Conservation (phyloP, 2,888 invertebrate species). For the Cremastobaeus sp. region DNA sequence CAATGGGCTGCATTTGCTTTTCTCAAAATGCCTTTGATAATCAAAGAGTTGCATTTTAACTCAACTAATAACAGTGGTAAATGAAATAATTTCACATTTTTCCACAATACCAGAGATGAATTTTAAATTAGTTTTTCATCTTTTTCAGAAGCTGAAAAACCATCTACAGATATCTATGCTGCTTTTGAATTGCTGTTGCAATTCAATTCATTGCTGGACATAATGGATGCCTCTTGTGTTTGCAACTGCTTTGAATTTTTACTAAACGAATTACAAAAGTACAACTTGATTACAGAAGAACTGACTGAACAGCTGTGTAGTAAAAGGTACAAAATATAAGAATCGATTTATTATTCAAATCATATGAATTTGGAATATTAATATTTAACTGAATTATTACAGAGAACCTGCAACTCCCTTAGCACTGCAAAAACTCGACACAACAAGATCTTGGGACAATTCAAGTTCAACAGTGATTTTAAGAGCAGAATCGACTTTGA, state of each 20-base stretch:
- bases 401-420: constrained; percentile 83
- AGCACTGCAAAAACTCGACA: constrained; percentile 84
- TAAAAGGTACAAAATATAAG: too few relatives aligned
- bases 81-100: too few relatives aligned
- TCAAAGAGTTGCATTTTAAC: constrained; percentile 84
- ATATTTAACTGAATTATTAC: too few relatives aligned
- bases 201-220: constrained; percentile 90
- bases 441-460: constrained; percentile 82
- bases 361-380: too few relatives aligned
- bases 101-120: too few relatives aligned
- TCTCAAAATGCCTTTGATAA: constrained; percentile 91
- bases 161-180: constrained; percentile 87
- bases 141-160: constrained; percentile 79
- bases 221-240: constrained; percentile 92
- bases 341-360: too few relatives aligned
- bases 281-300: constrained; percentile 87
- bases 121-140: too few relatives aligned
- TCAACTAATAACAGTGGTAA: constrained; percentile 79
- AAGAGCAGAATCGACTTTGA: constrained; percentile 92
- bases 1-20: constrained; percentile 97
- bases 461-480: constrained; percentile 89
- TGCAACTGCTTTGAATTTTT: constrained; percentile 93
- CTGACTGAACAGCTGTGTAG: constrained; percentile 86
- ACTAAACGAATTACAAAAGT: constrained; percentile 88
- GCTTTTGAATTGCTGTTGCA: constrained; percentile 92